Base-by-base conservation (phyloP, 2,113 vertebrate genomes). In the Microcebus griseorufus region DNA sequence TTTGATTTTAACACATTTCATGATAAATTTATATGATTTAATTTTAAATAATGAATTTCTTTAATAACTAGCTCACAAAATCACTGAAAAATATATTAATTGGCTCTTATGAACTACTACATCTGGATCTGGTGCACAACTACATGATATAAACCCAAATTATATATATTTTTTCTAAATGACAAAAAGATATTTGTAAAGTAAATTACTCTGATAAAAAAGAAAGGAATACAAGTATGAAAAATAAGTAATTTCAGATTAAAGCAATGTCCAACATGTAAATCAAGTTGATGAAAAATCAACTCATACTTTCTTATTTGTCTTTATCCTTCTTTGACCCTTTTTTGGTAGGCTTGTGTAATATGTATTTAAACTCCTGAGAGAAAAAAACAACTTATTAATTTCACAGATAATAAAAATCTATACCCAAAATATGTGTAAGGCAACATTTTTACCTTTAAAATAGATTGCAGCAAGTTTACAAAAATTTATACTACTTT, bases 281-380 rank as follows among this genome's bases (percentile, higher is more conserved):
- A 94, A 78, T 78, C 29, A 69, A 60, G 9, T 53, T 86, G n/a
- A 64, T 83, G 48, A 73, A 85, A 53, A 92, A 6, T 78, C 37
- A 79, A 32, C 23, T 42, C 9, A 48, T 81, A 16, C 20, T 60
- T 79, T 8, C 45, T 34, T 84, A 22, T 53, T 67, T 94, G n/a
- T 79, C n/a, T 32, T 69, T 83, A 51, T 20, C n/a, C 48, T 95
- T 86, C 64, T 80, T 92, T 88, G 60, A 81, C 29, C 32, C 0
- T 85, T 92, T 48, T 5, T 25, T 60, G 29, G 23, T 8, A 94
- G 34, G 2, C 14, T 65, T 88, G 5, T 60, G 76, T 69, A 42
- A 83, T 22, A 45, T n/a, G 62, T 64, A 79, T 65, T 95, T 88
- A 91, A 97, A 85, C 76, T 93, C 39, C 32, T 69, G 55, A 69